Evolutionary conservation across 2,888 invertebrate species (phyloP).

Genomic region (Eulithis testata): DNA sequence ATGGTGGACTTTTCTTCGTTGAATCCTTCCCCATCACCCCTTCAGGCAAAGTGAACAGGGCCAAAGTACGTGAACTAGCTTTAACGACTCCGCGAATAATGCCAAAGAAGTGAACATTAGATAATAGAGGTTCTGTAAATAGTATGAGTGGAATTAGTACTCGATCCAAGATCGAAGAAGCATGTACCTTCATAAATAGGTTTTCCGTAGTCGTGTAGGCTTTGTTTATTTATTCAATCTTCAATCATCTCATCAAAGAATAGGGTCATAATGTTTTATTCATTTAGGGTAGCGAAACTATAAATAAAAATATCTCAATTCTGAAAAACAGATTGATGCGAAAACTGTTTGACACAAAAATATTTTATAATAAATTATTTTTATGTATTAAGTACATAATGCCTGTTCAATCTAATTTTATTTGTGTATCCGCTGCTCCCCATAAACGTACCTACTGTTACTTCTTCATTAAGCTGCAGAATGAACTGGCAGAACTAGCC

Average conservation of each 20-base stretch:
- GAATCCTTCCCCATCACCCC: constrained; percentile 54
- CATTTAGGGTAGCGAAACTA: too few species aligned
- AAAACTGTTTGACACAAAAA: too few species aligned
- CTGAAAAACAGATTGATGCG: too few species aligned
- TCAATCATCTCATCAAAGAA: background rate
- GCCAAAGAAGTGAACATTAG: constrained; percentile 21
- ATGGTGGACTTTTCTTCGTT: constrained; percentile 55
- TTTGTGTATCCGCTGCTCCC: background rate
- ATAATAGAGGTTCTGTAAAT: background rate
- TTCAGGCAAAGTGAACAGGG: constrained; percentile 57
- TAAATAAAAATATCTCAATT: too few species aligned
- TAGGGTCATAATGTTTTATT: too few species aligned
- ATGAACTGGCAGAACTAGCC: constrained; percentile 20
- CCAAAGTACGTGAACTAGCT: constrained; percentile 52
- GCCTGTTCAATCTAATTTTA: too few species aligned
- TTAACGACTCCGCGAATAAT: constrained; percentile 44
- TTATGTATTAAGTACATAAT: too few species aligned
- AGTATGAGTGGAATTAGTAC: background rate
- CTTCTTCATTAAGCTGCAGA: constrained; percentile 47
- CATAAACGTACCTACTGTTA: constrained; percentile 11
- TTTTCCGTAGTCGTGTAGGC: background rate
- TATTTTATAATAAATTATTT: too few species aligned
- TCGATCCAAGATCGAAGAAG: background rate
- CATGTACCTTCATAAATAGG: background rate
- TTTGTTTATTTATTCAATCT: background rate